A percentile compares a stretch with the other conserved stretches of the same genome.
Evolutionary conservation across 2,113 vertebrate species (phyloP).

Genomic region (Apteryx mantelli): DNA sequence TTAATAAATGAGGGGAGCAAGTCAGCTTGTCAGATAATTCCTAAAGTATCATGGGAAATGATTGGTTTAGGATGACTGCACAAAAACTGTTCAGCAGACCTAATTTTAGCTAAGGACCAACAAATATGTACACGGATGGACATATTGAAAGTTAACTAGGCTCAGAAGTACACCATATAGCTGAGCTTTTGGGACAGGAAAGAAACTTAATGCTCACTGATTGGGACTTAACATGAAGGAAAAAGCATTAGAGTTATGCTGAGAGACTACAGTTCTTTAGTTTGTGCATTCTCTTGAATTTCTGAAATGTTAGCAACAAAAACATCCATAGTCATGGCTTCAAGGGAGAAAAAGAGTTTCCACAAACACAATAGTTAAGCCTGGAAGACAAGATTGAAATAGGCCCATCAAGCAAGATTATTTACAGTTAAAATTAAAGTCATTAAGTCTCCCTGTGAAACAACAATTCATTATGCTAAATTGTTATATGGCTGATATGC

Average conservation of each 20-base stretch:
- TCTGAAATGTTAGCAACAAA: neutral
- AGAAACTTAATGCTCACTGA: neutral
- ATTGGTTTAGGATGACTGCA: neutral
- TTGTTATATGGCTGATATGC: neutral
- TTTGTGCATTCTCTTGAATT: neutral
- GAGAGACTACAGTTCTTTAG: neutral
- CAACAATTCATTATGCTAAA: neutral
- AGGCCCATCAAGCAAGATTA: neutral
- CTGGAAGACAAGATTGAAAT: neutral
- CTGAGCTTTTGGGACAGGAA: neutral
- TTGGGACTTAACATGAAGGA: neutral
- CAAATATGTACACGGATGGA: neutral
- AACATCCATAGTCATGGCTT: neutral
- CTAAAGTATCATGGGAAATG: neutral
- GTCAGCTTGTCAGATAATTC: neutral
- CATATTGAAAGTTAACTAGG: neutral
- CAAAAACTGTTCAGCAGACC: slow-evolving; percentile 53
- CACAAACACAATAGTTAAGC: neutral
- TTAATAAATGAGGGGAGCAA: slow-evolving; percentile 21
- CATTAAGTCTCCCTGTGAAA: neutral
- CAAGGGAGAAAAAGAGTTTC: neutral
- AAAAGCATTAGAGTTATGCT: neutral
- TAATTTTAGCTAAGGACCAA: slow-evolving; percentile 36
- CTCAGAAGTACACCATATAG: neutral
- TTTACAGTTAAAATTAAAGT: neutral